Evolutionary conservation across 2,113 vertebrate species (phyloP).

Genomic region (Paedocypris sp.): DNA sequence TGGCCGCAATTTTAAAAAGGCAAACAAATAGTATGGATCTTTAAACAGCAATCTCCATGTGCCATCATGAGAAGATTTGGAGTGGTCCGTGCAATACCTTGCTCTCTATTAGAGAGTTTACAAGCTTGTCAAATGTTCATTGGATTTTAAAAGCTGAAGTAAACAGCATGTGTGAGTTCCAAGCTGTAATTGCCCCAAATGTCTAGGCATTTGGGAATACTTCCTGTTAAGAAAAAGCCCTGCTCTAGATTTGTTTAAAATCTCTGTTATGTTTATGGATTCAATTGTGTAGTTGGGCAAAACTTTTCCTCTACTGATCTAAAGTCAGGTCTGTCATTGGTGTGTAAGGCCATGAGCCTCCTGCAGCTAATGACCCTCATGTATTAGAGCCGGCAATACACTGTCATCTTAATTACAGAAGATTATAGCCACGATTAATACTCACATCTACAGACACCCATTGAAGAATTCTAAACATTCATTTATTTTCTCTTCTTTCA

Average conservation of each 20-base stretch:
- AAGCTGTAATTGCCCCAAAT: neutral
- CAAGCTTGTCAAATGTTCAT: slow-evolving; percentile 5
- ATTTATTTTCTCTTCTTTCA: no score
- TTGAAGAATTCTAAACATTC: no score
- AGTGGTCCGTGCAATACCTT: slow-evolving; percentile 6
- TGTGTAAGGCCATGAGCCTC: neutral
- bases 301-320: neutral
- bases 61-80: neutral
- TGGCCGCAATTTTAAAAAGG: neutral
- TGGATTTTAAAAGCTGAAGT: slow-evolving; percentile 6
- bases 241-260: slow-evolving; percentile 15
- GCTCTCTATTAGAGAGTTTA: slow-evolving; percentile 1
- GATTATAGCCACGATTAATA: no score
- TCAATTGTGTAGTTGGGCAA: neutral
- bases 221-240: slow-evolving; percentile 4
- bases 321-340: neutral
- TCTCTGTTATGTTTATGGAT: neutral
- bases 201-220: slow-evolving; percentile 4
- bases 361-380: neutral
- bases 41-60: slow-evolving; percentile 1
- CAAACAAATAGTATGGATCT: slow-evolving; percentile 17
- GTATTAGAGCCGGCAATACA: neutral
- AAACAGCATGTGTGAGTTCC: slow-evolving; percentile 18
- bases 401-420: no score
- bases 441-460: no score